These are phyloP conservation scores for Grapholita molesta DNA, from an alignment of 1,140 invertebrate genomes.

Conservation along the genomic window DNA sequence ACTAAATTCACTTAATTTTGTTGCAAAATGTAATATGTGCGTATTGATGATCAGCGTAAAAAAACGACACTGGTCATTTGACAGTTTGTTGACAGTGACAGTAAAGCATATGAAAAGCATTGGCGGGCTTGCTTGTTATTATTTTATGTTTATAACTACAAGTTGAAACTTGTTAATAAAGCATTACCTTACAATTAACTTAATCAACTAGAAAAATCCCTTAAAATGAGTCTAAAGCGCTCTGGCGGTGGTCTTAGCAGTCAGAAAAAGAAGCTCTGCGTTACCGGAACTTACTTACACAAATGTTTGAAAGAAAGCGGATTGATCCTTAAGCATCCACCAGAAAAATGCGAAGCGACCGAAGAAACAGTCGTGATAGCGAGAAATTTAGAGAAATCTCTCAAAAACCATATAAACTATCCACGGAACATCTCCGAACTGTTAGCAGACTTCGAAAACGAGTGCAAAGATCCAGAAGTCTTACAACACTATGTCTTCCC, in stretches of 20 bases:
- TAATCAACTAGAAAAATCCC: background rate
- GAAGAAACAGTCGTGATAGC: constrained; percentile 54
- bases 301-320: constrained; percentile 52
- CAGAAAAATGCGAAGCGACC: constrained; percentile 44
- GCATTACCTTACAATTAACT: no score
- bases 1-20: no score
- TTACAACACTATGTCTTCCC: constrained; percentile 67
- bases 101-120: background rate
- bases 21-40: no score
- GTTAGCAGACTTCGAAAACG: constrained; percentile 51
- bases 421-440: constrained; percentile 62
- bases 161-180: background rate
- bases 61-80: background rate
- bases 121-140: constrained; percentile 6
- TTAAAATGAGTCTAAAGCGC: constrained; percentile 18
- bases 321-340: constrained; percentile 46
- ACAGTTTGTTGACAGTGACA: background rate
- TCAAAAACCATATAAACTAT: constrained; percentile 66
- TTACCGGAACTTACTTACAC: constrained; percentile 38
- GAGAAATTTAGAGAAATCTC: constrained; percentile 58
- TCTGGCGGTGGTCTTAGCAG: constrained; percentile 14
- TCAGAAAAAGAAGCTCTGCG: constrained; percentile 39
- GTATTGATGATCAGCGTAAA: no score
- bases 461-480: constrained; percentile 45
- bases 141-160: background rate